phyloP scores from a whole-genome alignment of 1,140 invertebrate genomes.

The Tetragonula clypearis region DNA sequence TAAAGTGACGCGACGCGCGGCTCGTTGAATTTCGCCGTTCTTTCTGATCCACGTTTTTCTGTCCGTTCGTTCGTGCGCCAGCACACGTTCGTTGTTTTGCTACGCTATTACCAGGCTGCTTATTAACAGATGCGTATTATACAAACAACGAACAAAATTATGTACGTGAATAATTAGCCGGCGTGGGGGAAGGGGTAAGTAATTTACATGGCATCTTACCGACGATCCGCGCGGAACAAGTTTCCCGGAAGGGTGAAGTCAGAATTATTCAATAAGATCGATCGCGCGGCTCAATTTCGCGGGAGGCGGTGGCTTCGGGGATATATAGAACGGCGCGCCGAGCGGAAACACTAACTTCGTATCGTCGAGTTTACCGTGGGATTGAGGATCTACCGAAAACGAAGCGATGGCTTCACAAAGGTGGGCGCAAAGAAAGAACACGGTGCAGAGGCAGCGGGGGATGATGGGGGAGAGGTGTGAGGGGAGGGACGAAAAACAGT shows the following conservation, averaged over 20 bases:
- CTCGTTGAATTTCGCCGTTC: neutral
- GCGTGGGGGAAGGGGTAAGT: neutral
- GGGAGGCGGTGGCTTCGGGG: neutral
- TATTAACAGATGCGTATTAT: neutral
- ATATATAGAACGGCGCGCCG: neutral
- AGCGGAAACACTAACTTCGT: neutral
- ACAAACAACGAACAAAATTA: neutral
- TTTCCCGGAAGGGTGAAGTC: neutral
- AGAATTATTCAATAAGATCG: conserved; percentile 24
- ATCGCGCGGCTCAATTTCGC: conserved; percentile 4
- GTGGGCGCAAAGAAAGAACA: neutral
- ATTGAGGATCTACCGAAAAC: conserved; percentile 17
- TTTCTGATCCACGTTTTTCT: no score
- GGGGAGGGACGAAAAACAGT: neutral
- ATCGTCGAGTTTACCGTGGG: neutral
- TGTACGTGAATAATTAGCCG: neutral
- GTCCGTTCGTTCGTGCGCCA: no score
- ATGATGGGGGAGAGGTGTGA: no score
- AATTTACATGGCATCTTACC: neutral
- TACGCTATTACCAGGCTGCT: neutral
- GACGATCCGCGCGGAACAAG: neutral
- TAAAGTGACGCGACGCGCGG: neutral
- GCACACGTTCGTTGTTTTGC: neutral
- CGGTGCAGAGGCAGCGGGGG: no score
- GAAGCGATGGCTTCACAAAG: no score